Conservation (phyloP, 2,888 invertebrate genomes). For the Sminthurides aquaticus region DNA sequence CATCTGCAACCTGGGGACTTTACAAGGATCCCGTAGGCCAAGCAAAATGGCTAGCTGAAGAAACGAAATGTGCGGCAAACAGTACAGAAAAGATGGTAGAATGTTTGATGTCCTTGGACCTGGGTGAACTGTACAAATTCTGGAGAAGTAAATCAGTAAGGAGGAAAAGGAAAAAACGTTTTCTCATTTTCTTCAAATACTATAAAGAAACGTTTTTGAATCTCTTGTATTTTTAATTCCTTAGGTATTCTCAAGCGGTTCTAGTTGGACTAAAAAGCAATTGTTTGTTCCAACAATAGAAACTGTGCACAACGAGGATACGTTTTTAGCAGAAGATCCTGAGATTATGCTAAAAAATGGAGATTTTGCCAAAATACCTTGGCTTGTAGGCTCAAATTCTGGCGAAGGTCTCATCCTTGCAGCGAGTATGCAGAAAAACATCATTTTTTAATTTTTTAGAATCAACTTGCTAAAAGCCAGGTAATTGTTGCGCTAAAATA, state of each 20-base stretch:
- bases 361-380: background rate
- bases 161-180: no score
- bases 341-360: background rate
- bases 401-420: background rate
- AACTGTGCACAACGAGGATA: background rate
- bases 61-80: slow-evolving; percentile 27
- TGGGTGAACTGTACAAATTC: background rate
- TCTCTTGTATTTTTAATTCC: no score
- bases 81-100: background rate
- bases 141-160: background rate
- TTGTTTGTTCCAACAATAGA: background rate
- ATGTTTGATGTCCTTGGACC: background rate
- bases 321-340: background rate
- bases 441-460: no score
- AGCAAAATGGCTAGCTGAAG: slow-evolving; percentile 30
- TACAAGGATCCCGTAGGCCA: slow-evolving; percentile 29
- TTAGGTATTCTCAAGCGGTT: background rate
- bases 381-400: background rate
- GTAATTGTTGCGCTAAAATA: no score
- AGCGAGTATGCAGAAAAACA: background rate
- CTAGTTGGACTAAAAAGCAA: background rate
- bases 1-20: slow-evolving; percentile 26
- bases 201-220: no score
- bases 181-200: no score
- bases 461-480: no score